Evolutionary conservation across 2,797 vertebrate genomes (phyloP).

Genomic region (Pogonophryne albipinna): DNA sequence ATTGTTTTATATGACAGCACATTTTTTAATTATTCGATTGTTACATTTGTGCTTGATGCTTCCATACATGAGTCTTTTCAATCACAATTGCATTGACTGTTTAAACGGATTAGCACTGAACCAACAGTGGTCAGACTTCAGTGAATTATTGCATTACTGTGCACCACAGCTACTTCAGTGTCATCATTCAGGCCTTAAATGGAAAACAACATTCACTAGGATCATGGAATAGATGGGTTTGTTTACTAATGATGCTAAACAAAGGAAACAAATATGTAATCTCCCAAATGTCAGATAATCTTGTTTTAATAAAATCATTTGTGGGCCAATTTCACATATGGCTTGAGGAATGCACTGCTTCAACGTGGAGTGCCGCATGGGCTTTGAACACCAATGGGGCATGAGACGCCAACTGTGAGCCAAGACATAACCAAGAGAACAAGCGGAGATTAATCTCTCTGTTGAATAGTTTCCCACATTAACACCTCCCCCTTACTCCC

Average conservation of each 20-base stretch:
- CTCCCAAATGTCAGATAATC: slow-evolving; percentile 31
- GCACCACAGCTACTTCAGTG: slow-evolving; percentile 16
- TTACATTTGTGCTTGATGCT: slow-evolving; percentile 18
- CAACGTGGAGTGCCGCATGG: slow-evolving; percentile 4
- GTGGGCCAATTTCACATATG: slow-evolving; percentile 10
- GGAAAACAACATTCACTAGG: slow-evolving; percentile 11
- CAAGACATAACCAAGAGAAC: slow-evolving; percentile 58
- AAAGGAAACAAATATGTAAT: slow-evolving; percentile 35
- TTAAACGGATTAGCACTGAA: slow-evolving; percentile 28
- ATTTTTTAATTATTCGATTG: slow-evolving; percentile 21
- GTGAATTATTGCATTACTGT: slow-evolving; percentile 23
- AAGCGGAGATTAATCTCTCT: slow-evolving; percentile 72
- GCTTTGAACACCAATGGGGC: slow-evolving; percentile 64
- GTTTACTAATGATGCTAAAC: slow-evolving; percentile 39
- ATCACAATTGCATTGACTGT: slow-evolving; percentile 24
- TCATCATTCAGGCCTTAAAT: slow-evolving; percentile 21
- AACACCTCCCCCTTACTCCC: slow-evolving; percentile 48
- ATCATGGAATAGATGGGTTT: slow-evolving; percentile 11
- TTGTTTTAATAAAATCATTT: slow-evolving; percentile 25
- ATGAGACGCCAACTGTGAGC: slow-evolving; percentile 65
- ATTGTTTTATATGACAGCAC: not conserved
- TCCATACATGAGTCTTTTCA: slow-evolving; percentile 17
- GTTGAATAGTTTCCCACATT: slow-evolving; percentile 78
- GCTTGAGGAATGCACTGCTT: slow-evolving; percentile 12
- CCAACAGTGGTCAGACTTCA: slow-evolving; percentile 19